phyloP scores from a whole-genome alignment of 2,113 vertebrate genomes.

The Aplodontia rufa region DNA sequence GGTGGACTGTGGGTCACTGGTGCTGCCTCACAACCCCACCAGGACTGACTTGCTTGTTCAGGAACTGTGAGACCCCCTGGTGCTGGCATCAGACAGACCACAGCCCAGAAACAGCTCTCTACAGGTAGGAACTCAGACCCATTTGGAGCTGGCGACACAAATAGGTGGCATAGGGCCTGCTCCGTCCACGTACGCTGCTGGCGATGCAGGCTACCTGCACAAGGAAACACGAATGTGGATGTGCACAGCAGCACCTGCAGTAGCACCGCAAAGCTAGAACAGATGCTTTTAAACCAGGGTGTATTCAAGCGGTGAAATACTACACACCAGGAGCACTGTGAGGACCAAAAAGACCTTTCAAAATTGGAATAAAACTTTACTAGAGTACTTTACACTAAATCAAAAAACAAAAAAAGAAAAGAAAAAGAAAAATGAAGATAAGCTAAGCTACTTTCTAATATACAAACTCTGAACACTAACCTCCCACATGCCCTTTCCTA shows the following conservation, averaged over 20 bases:
- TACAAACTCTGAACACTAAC: background rate
- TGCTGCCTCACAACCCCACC: too few species aligned
- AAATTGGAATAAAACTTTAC: background rate
- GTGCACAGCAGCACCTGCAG: accelerated
- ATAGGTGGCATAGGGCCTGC: too few species aligned
- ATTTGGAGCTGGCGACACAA: background rate
- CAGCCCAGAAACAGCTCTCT: background rate
- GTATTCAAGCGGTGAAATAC: background rate
- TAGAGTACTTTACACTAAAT: background rate
- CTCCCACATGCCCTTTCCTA: background rate
- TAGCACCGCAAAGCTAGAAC: background rate
- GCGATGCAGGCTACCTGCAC: accelerated
- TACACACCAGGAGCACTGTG: accelerated
- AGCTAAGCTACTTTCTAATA: background rate
- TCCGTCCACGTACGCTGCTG: background rate
- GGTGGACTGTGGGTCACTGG: accelerated
- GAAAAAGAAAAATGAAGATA: background rate
- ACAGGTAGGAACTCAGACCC: accelerated
- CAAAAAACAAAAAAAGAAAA: too few species aligned
- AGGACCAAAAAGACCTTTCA: background rate
- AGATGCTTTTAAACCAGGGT: background rate
- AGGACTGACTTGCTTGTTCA: too few species aligned
- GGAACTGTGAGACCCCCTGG: accelerated
- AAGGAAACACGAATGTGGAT: accelerated
- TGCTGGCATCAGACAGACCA: background rate